Evolutionary conservation across 2,113 vertebrate species (phyloP).

Genomic region (Geothlypis trichas): DNA sequence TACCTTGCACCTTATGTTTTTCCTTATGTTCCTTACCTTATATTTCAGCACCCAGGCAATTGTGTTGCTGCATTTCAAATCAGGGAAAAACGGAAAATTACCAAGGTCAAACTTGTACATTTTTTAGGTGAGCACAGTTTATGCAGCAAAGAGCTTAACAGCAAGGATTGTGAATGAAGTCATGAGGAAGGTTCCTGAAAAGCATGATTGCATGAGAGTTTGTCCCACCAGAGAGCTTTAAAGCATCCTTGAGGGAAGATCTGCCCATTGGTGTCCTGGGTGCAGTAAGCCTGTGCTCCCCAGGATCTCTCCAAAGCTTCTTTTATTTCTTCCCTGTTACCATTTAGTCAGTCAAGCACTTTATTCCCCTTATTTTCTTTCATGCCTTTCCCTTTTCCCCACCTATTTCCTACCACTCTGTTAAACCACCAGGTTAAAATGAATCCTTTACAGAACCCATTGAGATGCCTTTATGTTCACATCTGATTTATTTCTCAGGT

Average conservation of each 20-base stretch:
- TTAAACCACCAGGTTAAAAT: slow-evolving; percentile 14
- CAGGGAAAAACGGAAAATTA: not conserved
- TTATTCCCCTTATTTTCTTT: not conserved
- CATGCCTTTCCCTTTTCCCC: not conserved
- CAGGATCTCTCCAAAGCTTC: not conserved
- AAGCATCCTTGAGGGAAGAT: not conserved
- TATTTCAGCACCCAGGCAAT: not conserved
- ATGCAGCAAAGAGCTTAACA: not conserved
- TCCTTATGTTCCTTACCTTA: not conserved
- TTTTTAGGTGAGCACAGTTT: not conserved
- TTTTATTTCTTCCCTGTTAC: not conserved
- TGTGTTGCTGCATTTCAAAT: not conserved
- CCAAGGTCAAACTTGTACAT: not conserved
- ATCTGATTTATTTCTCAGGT: slow-evolving; percentile 43
- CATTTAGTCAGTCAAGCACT: not conserved
- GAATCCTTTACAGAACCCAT: not conserved
- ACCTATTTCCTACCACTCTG: not conserved
- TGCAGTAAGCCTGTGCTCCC: not conserved
- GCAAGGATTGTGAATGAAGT: not conserved
- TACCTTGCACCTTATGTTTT: not conserved
- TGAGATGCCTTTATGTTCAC: not conserved
- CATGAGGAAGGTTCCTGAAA: not conserved
- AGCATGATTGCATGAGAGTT: not conserved
- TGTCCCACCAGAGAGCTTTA: not conserved
- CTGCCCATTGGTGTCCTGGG: not conserved